Evolutionary conservation across 2,113 vertebrate species (phyloP).

Genomic region (Carlito syrichta): DNA sequence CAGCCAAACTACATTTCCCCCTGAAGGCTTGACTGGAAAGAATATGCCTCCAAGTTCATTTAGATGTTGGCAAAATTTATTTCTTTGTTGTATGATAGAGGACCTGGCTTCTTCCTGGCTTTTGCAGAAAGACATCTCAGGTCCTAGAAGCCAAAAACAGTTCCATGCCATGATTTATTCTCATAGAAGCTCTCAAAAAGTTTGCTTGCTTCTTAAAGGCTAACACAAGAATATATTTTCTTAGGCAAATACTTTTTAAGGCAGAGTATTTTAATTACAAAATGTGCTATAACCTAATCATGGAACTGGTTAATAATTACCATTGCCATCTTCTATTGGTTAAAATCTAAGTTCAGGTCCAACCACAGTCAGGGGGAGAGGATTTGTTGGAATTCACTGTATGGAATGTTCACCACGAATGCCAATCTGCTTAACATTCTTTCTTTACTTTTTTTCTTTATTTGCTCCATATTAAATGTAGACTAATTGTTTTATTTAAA

Average conservation of each 20-base stretch:
- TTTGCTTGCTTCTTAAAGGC: background rate
- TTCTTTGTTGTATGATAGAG: background rate
- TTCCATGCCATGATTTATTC: rapidly evolving
- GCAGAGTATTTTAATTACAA: background rate
- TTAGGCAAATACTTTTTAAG: background rate
- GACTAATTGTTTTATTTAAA: background rate
- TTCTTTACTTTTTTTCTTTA: background rate
- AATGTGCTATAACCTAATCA: background rate
- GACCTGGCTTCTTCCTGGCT: background rate
- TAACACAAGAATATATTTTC: background rate
- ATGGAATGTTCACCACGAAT: background rate
- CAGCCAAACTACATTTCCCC: background rate
- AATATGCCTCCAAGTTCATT: background rate
- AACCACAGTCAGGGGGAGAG: background rate
- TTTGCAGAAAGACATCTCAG: background rate
- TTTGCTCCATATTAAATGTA: background rate
- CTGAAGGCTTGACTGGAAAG: background rate
- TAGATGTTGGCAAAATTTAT: background rate
- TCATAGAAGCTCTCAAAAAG: background rate
- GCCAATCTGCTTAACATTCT: background rate
- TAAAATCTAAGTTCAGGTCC: background rate
- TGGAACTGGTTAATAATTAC: background rate
- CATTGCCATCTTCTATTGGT: background rate
- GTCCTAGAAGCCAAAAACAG: background rate
- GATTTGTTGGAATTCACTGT: background rate